Conservation (phyloP, 2,797 vertebrate genomes). For the Choloepus didactylus region DNA sequence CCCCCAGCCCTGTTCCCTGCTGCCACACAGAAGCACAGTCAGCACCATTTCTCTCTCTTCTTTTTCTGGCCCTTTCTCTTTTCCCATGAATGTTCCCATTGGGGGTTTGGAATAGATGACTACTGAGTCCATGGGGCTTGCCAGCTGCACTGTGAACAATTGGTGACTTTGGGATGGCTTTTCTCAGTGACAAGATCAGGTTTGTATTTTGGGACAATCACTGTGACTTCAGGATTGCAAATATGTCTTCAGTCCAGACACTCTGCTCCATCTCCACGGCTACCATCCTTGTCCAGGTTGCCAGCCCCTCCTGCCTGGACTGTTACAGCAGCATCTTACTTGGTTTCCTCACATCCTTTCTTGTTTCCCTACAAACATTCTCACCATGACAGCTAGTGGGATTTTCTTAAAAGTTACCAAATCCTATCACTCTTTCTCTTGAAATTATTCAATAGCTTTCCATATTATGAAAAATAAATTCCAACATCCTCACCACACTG, state of each 20-base stretch:
- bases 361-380: not conserved
- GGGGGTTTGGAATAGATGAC: not conserved
- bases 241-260: not conserved
- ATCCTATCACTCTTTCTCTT: not conserved
- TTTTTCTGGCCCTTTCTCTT: not conserved
- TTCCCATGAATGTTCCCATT: not conserved
- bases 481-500: not conserved
- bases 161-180: not conserved
- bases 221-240: not conserved
- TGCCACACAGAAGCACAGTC: not conserved
- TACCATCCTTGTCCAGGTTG: not conserved
- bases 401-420: not conserved
- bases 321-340: not conserved
- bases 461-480: not conserved
- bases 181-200: not conserved
- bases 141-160: not conserved
- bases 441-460: not conserved
- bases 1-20: not conserved
- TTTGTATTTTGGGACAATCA: not conserved
- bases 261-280: accelerated
- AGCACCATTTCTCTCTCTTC: not conserved
- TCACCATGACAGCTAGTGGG: not conserved
- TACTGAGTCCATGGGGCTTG: not conserved
- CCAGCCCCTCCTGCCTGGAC: not conserved
- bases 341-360: not conserved